Evolutionary conservation across 2,113 vertebrate species (phyloP), one percentile per base, ranked within the genome.

Genomic region (Perognathus longimembris): DNA sequence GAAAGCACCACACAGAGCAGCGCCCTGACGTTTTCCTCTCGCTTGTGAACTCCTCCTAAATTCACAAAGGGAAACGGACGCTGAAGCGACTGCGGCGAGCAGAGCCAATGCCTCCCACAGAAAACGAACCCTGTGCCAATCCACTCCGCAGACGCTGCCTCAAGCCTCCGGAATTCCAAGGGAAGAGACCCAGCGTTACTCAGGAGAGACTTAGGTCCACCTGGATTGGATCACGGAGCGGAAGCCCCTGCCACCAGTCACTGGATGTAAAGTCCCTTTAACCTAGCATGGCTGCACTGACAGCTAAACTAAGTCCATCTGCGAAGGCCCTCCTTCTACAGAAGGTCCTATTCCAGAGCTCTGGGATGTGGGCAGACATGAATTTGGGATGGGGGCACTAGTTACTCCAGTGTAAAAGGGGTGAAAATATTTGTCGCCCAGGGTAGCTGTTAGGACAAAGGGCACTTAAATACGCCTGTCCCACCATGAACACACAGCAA

Each of bases 121-220:
- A 24, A 75, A 50, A 83, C 40, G 61, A 57, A 36, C 77, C 78
- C 77, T 79, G 32, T 14, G 30, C 69, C 7, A n/a, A 14, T 69
- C 50, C 50, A 18, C 50, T 54, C 15, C 17, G 50, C 17, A 54
- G 50, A 2, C 4, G 50, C 17, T 54, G 40, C 34, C 83, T 89
- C 42, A 54, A 95, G 88, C 63, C 64, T 69, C 67, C 64, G 80
- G 73, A 63, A 63, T 67, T n/a, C 38, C 67, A 69, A 85, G 74
- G 61, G 38, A 78, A 63, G 59, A 92, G 84, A 8, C 61, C 85
- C 50, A 36, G 36, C 17, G 63, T 32, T 57, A 40, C 42, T 74
- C 28, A 50, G 32, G 24, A 78, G 71, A 54, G 71, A 54, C 21
- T 36, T 40, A 81, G 63, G 57, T 40, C 38, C 32, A 28, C 18